A percentile compares a stretch with the other conserved stretches of the same genome.
Evolutionary conservation across 2,113 vertebrate genomes (phyloP).

Genomic region (Condylura cristata): DNA sequence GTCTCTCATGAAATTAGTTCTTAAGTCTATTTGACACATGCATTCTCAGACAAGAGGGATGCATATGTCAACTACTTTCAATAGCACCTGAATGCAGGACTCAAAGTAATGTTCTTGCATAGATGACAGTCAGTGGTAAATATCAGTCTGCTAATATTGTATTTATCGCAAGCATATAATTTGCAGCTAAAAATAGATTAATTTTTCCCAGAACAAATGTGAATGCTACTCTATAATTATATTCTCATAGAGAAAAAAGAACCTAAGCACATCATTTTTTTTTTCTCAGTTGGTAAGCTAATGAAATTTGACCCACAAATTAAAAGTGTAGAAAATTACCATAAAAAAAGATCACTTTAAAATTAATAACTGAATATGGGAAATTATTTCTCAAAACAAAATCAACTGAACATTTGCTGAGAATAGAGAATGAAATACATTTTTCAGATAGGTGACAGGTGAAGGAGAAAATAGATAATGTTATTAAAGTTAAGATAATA

Average conservation of each 20-base stretch:
- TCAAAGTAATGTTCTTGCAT: fast-evolving
- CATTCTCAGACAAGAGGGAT: background rate
- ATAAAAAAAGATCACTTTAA: slow-evolving; percentile 65
- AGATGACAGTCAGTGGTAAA: background rate
- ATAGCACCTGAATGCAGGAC: background rate
- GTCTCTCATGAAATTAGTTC: background rate
- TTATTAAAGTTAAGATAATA: background rate
- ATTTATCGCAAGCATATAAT: slow-evolving; percentile 65
- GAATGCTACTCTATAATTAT: slow-evolving; percentile 62
- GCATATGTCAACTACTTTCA: background rate
- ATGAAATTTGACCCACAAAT: slow-evolving; percentile 74
- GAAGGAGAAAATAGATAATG: background rate
- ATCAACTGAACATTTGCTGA: slow-evolving; percentile 3
- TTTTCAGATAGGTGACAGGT: background rate
- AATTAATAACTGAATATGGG: slow-evolving; percentile 57
- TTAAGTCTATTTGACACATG: background rate
- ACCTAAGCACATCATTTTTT: slow-evolving; percentile 29
- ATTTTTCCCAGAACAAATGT: slow-evolving; percentile 63
- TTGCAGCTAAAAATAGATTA: slow-evolving; percentile 74
- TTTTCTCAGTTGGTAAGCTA: slow-evolving; percentile 58
- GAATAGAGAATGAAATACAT: background rate
- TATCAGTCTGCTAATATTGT: slow-evolving; percentile 49
- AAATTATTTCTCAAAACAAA: slow-evolving; percentile 56
- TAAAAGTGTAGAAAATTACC: slow-evolving; percentile 43
- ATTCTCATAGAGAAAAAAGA: slow-evolving; percentile 31